Evolutionary conservation across 2,888 invertebrate genomes (phyloP).

Genomic region (Hirtodrosophila duncani): DNA sequence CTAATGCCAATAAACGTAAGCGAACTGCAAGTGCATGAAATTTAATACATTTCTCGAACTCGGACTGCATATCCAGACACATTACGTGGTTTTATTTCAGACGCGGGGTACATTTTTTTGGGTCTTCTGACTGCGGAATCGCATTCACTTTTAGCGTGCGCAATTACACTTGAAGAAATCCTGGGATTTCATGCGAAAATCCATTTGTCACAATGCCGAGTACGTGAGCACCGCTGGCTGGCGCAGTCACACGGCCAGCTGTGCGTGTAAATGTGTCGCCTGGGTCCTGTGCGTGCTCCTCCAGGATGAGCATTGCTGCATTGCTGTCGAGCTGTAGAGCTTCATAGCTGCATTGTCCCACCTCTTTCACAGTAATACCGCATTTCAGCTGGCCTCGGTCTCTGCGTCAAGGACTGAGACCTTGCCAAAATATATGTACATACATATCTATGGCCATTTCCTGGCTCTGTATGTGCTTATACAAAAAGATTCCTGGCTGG

Average conservation of each 20-base stretch:
- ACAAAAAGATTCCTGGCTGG: slow-evolving; percentile 18
- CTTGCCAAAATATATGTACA: slow-evolving; percentile 41
- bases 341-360: slow-evolving; percentile 49
- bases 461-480: slow-evolving; percentile 31
- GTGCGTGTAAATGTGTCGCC: slow-evolving; percentile 65
- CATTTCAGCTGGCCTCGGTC: slow-evolving; percentile 71
- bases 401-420: slow-evolving; percentile 48
- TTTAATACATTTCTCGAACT: slow-evolving; percentile 43
- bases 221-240: slow-evolving; percentile 62
- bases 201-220: slow-evolving; percentile 73
- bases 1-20: slow-evolving; percentile 45
- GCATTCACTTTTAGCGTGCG: slow-evolving; percentile 61
- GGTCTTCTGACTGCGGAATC: slow-evolving; percentile 24
- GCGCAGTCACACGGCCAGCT: slow-evolving; percentile 47
- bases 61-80: slow-evolving; percentile 7
- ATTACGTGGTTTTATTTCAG: background rate
- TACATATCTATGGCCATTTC: slow-evolving; percentile 28
- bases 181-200: slow-evolving; percentile 66
- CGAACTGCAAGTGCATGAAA: slow-evolving; percentile 45
- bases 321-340: slow-evolving; percentile 27
- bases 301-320: slow-evolving; percentile 6
- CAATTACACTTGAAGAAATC: slow-evolving; percentile 72
- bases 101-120: slow-evolving; percentile 16
- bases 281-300: slow-evolving; percentile 38
- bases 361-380: slow-evolving; percentile 72